Evolutionary conservation across 1,140 invertebrate species (phyloP).

Genomic region (Hylyphantes graminicola): DNA sequence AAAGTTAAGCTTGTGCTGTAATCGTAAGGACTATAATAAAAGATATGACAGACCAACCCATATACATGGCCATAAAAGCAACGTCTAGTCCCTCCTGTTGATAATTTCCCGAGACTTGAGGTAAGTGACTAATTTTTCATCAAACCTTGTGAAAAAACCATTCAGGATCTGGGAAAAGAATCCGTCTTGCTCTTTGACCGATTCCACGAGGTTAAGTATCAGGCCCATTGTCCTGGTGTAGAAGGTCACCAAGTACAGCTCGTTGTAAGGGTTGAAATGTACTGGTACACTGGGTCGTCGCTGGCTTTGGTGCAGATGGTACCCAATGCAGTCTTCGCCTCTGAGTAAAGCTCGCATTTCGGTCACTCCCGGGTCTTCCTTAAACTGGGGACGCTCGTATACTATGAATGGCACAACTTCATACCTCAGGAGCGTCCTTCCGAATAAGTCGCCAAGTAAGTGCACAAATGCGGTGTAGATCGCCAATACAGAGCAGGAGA

Average conservation of each 20-base stretch:
- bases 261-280: constrained; percentile 8
- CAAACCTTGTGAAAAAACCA: constrained; percentile 8
- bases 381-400: not conserved
- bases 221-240: not conserved
- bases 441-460: not conserved
- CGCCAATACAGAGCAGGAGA: not conserved
- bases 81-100: constrained; percentile 3
- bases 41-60: no score
- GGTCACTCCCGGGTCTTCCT: constrained; percentile 19
- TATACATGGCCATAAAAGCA: no score
- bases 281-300: not conserved
- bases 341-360: constrained; percentile 28
- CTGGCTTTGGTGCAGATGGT: constrained; percentile 15
- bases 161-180: not conserved
- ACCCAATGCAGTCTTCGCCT: constrained; percentile 9
- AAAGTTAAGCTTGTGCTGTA: no score
- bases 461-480: not conserved
- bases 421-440: not conserved
- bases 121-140: not conserved
- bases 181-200: not conserved
- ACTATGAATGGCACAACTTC: not conserved
- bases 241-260: constrained; percentile 2
- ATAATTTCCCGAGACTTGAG: constrained; percentile 5
- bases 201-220: not conserved
- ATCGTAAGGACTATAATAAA: no score